Conservation (phyloP, 2,797 vertebrate species). For the Chelon labrosus region DNA sequence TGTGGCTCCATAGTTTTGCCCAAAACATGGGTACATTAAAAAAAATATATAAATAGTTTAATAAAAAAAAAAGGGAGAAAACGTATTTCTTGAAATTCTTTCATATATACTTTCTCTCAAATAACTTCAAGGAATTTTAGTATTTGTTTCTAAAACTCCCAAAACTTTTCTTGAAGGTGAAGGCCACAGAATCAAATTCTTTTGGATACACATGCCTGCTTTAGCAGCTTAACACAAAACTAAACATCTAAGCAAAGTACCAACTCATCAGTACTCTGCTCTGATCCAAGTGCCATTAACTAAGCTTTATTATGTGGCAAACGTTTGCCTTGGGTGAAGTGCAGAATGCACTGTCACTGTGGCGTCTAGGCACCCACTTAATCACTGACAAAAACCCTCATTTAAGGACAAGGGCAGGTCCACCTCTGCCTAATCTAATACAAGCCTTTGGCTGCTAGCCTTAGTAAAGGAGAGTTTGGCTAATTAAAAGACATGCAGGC, state of each 20-base stretch:
- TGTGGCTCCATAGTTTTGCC: slow-evolving; percentile 18
- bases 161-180: slow-evolving; percentile 47
- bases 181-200: slow-evolving; percentile 61
- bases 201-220: slow-evolving; percentile 29
- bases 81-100: slow-evolving; percentile 32
- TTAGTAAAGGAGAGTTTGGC: slow-evolving; percentile 56
- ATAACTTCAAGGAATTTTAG: slow-evolving; percentile 14
- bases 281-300: slow-evolving; percentile 32
- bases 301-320: slow-evolving; percentile 44
- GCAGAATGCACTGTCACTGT: slow-evolving; percentile 47
- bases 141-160: slow-evolving; percentile 28
- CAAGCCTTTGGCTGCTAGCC: slow-evolving; percentile 72
- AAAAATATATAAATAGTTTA: not conserved
- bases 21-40: slow-evolving; percentile 21
- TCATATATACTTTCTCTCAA: slow-evolving; percentile 33
- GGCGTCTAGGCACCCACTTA: slow-evolving; percentile 42
- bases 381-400: slow-evolving; percentile 45
- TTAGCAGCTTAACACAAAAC: slow-evolving; percentile 51
- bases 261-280: slow-evolving; percentile 20
- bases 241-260: slow-evolving; percentile 29
- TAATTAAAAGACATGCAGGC: slow-evolving; percentile 52
- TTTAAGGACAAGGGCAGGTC: slow-evolving; percentile 66
- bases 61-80: not conserved
- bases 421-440: slow-evolving; percentile 56
- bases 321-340: slow-evolving; percentile 48